Conservation (phyloP, 2,113 vertebrate genomes). For the Ophthalmotilapia sp. region DNA sequence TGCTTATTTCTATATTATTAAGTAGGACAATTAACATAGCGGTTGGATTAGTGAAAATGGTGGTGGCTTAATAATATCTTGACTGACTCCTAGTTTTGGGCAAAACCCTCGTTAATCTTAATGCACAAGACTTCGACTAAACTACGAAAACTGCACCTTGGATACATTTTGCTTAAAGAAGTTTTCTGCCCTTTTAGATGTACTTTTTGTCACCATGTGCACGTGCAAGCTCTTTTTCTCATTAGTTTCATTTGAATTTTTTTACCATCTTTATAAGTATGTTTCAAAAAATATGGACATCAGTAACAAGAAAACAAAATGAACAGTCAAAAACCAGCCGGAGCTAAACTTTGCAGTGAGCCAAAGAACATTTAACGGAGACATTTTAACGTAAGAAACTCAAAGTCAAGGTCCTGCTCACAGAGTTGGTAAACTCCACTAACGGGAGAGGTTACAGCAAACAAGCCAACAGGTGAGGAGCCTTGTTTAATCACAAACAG, state of each 20-base stretch:
- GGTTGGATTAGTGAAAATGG: background rate
- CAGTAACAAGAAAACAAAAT: background rate
- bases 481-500: background rate
- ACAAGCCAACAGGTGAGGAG: background rate
- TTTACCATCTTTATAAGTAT: background rate
- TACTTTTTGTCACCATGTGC: background rate
- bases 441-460: background rate
- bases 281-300: background rate
- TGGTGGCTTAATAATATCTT: background rate
- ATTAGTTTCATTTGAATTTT: background rate
- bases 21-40: background rate
- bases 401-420: background rate
- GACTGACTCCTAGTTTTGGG: accelerated
- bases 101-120: background rate
- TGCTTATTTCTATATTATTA: background rate
- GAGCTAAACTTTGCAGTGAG: background rate
- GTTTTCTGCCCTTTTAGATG: background rate
- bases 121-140: accelerated
- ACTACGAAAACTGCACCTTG: background rate
- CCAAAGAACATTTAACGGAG: background rate
- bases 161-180: background rate
- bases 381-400: background rate
- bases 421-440: background rate
- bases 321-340: background rate
- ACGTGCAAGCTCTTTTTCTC: background rate